Base-by-base conservation (phyloP, 2,888 invertebrate genomes). In the Gastracanthus pulcherrimus region DNA sequence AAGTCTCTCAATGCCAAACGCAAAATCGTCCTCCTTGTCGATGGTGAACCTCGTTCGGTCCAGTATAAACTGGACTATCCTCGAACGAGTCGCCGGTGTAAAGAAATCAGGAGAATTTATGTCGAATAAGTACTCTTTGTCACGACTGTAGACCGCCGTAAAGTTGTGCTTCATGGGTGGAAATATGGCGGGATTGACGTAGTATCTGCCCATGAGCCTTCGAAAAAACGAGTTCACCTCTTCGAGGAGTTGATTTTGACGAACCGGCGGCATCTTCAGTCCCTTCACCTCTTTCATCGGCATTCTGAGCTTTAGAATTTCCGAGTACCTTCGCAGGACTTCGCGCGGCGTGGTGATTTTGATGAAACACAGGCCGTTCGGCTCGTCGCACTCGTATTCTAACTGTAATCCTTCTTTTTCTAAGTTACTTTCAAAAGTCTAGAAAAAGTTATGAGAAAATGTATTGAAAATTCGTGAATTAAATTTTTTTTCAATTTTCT, bases 91-190 rank as follows among this genome's bases (percentile, higher is more conserved):
- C 1, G 97, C 95, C 3, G 97, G 95, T 58, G 96, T 96, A 92
- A 98, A 98, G 92, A 98, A 98, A 86, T 95, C 95, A 9, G 96
- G 95, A 41, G 95, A 94, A 71, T 95, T 92, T 55, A 96, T 94
- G 90, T 97, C 97, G 91, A 98, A 98, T 96, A 98, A 93, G 92
- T 98, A 98, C 92, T 98, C 97, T 91, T 97, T 97, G 89, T 98
- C 98, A 86, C 97, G 94, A 84, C 96, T 96, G 92, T 97, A 98
- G 79, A 97, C 96, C 51, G 97, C 97, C 34, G 97, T 97, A 87
- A 97, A 96, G 76, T 96, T 94, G 86, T 97, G 96, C 76, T 94
- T 94, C 87, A 95, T 94, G 83, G 95, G 94, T 0, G 97, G 97
- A 90, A 98, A 97, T 87, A 94, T 93, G 0, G 92, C 90, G 19